Evolutionary conservation across 1,140 invertebrate genomes (phyloP).

Genomic region (Lasioglossum baleicum): DNA sequence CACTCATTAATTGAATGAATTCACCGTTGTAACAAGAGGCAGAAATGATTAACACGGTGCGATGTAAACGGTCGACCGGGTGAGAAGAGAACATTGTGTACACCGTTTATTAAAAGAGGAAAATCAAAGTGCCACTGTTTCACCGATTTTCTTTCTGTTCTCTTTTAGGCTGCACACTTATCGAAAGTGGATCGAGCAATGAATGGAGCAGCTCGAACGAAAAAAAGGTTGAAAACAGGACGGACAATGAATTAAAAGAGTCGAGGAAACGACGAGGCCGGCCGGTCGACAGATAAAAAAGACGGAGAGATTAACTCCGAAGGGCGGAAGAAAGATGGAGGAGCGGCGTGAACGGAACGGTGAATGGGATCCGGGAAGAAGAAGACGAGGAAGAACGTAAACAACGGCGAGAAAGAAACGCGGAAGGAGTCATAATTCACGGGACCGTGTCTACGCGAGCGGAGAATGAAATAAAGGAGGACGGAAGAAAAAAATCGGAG

Average conservation of each 20-base stretch:
- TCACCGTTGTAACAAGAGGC: not conserved
- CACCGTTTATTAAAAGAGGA: too few relatives aligned
- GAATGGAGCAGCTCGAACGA: not conserved
- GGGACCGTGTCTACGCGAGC: too few relatives aligned
- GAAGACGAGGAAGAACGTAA: not conserved
- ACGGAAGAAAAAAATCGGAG: not conserved
- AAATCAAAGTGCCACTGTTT: too few relatives aligned
- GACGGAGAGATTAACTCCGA: not conserved
- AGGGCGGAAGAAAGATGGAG: too few relatives aligned
- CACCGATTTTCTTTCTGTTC: too few relatives aligned
- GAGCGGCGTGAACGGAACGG: not conserved
- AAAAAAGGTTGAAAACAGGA: not conserved
- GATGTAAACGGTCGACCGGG: too few relatives aligned
- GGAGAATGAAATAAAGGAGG: too few relatives aligned
- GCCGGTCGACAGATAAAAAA: not conserved
- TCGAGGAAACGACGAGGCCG: not conserved
- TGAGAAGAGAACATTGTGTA: too few relatives aligned
- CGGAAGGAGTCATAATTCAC: constrained; percentile 1
- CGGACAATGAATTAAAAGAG: constrained; percentile 2
- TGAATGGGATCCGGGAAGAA: not conserved
- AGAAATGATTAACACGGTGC: too few relatives aligned
- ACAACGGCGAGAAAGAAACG: not conserved
- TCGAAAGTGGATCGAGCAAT: constrained; percentile 4
- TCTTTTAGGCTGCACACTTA: too few relatives aligned
- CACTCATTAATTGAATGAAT: not conserved